Conservation (phyloP, 2,113 vertebrate species). For the Sturnus vulgaris region DNA sequence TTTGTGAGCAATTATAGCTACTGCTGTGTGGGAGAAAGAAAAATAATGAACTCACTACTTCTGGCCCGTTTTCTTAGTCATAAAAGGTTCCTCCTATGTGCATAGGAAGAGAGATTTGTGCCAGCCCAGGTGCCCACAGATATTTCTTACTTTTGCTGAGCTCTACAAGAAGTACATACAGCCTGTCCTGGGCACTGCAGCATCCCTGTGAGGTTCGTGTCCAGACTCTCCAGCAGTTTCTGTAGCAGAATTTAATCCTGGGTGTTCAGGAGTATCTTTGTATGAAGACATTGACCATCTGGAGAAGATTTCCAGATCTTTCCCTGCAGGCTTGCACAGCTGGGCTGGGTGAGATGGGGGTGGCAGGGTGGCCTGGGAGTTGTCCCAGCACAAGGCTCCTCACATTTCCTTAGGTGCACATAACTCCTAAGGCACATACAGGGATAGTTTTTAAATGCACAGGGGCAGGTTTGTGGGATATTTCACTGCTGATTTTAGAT, state of each 20-base stretch:
- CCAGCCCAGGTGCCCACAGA: not conserved
- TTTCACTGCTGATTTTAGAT: not conserved
- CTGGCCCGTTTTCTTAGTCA: not conserved
- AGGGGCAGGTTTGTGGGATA: not conserved
- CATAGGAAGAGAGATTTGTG: not conserved
- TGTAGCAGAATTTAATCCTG: not conserved
- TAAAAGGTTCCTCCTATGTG: not conserved
- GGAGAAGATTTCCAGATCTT: not conserved
- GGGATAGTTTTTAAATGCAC: not conserved
- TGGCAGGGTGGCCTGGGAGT: not conserved
- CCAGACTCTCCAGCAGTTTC: not conserved
- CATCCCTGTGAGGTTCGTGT: not conserved
- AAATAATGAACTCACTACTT: not conserved
- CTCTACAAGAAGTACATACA: not conserved
- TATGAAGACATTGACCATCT: not conserved
- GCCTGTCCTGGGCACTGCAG: not conserved
- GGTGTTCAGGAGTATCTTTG: not conserved
- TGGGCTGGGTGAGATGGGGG: not conserved
- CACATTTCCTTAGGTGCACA: not conserved
- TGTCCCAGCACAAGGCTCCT: rapidly evolving
- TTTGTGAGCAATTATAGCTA: not conserved
- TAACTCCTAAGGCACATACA: not conserved
- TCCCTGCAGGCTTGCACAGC: not conserved
- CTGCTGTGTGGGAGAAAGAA: not conserved
- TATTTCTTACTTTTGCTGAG: not conserved